Conservation (phyloP, 2,888 invertebrate genomes). For the Hirtodrosophila alboralis region DNA sequence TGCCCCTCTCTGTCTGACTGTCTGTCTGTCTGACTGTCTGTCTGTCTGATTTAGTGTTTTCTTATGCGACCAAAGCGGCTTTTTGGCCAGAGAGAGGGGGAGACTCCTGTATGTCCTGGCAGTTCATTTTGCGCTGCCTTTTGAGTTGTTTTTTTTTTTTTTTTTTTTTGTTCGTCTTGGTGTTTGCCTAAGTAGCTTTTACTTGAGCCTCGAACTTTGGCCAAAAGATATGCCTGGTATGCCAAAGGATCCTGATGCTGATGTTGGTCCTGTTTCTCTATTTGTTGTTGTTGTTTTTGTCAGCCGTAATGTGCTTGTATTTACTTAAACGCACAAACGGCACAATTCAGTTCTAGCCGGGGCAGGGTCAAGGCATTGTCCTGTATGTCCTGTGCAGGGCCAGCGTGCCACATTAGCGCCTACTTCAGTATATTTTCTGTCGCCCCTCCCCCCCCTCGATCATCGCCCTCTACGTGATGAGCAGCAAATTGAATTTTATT, state of each 20-base stretch:
- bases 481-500: conserved; percentile 75
- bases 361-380: conserved; percentile 24
- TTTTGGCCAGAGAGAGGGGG: conserved; percentile 16
- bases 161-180: too few relatives aligned
- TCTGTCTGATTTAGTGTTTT: conserved; percentile 35
- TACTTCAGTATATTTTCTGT: too few relatives aligned
- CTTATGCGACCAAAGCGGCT: conserved; percentile 35
- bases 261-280: conserved; percentile 4
- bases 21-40: conserved; percentile 18
- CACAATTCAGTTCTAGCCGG: conserved; percentile 12
- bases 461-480: conserved; percentile 55
- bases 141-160: conserved; percentile 23
- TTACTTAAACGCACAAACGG: conserved; percentile 69
- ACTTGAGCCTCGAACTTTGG: conserved; percentile 21
- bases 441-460: too few relatives aligned
- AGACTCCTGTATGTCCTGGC: conserved; percentile 11
- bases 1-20: neutral
- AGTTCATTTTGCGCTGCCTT: conserved; percentile 48
- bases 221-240: conserved; percentile 29
- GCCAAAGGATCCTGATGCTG: conserved; percentile 10
- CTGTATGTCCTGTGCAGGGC: conserved; percentile 19
- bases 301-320: conserved; percentile 73
- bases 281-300: conserved; percentile 30
- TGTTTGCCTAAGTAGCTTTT: conserved; percentile 55
- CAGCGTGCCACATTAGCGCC: conserved; percentile 53